Evolutionary conservation across 2,113 vertebrate genomes (phyloP).

Genomic region (Strix aluco): DNA sequence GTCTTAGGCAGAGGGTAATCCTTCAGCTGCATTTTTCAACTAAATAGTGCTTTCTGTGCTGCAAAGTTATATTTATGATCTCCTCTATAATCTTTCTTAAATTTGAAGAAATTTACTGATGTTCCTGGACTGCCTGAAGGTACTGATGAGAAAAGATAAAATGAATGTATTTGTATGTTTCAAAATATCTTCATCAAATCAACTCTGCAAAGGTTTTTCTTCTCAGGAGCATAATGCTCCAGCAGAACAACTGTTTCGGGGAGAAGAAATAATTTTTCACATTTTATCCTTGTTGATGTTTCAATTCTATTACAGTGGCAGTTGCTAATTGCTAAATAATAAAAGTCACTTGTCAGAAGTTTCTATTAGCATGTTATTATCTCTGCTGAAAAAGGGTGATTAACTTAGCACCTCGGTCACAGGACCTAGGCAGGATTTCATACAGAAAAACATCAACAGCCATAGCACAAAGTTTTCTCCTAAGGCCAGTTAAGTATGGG

Average conservation of each 20-base stretch:
- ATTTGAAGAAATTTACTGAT: neutral
- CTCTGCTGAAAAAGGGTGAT: slow-evolving; percentile 5
- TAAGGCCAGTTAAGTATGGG: neutral
- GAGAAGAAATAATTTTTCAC: neutral
- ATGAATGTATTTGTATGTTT: neutral
- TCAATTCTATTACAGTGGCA: slow-evolving; percentile 17
- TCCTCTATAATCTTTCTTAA: neutral
- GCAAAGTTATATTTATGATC: neutral
- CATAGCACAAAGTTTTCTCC: neutral
- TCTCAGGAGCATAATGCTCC: neutral
- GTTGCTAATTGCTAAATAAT: slow-evolving; percentile 32
- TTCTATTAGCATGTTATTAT: neutral
- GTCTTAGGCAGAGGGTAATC: neutral
- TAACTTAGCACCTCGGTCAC: neutral
- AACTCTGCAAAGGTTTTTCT: neutral
- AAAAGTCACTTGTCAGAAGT: slow-evolving; percentile 1
- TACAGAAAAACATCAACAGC: neutral
- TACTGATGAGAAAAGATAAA: neutral
- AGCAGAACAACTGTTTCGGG: neutral
- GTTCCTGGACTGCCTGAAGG: neutral
- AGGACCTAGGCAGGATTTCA: neutral
- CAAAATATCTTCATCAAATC: neutral
- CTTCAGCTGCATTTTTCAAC: neutral
- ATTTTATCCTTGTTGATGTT: slow-evolving; percentile 8
- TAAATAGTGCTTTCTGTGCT: neutral